Conservation (phyloP, 2,888 invertebrate genomes). For the Ellobium chinense region DNA sequence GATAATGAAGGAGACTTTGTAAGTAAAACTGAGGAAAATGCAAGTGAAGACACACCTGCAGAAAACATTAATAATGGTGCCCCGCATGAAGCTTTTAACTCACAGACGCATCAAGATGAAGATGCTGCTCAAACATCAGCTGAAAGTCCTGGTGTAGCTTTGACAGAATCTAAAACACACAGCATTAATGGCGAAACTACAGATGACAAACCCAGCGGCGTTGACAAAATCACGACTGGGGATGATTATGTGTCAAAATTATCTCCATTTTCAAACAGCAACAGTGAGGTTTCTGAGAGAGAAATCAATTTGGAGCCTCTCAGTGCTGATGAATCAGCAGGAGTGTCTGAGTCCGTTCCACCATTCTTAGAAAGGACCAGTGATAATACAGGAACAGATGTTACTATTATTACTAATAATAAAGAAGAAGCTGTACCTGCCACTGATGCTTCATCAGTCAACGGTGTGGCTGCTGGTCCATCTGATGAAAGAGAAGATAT, state of each 20-base stretch:
- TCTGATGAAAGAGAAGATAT: constrained; percentile 42
- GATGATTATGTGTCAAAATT: constrained; percentile 1
- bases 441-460: background rate
- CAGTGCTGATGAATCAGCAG: constrained; percentile 9
- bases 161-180: too few species aligned
- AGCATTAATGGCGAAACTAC: too few species aligned
- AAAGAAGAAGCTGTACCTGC: background rate
- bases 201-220: too few species aligned
- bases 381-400: background rate
- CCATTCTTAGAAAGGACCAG: background rate
- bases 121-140: too few species aligned
- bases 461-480: background rate
- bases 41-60: too few species aligned
- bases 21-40: too few species aligned
- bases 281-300: constrained; percentile 25
- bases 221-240: background rate
- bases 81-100: too few species aligned
- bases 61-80: too few species aligned
- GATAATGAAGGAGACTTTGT: too few species aligned
- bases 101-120: too few species aligned
- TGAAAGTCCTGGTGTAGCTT: too few species aligned
- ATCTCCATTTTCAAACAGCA: background rate
- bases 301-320: constrained; percentile 25
- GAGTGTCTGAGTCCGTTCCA: background rate
- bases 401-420: background rate